Percentiles rank a stretch among this genome's conserved stretches.
Conservation (phyloP, 2,888 invertebrate species). For the Lottia gigantea region DNA sequence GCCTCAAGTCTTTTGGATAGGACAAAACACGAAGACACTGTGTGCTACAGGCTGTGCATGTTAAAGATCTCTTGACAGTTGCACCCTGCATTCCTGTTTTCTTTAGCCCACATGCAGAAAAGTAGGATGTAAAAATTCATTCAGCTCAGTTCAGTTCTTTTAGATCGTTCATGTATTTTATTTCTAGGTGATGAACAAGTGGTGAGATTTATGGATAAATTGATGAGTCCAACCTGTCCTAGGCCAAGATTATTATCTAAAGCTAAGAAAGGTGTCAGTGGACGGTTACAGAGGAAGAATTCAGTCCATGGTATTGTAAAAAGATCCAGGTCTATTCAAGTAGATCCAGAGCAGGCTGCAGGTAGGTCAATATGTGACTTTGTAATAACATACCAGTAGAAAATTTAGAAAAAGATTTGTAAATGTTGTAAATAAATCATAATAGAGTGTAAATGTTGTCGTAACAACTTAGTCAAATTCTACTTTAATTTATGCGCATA, state of each 20-base stretch:
- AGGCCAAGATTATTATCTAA: slow-evolving; percentile 47
- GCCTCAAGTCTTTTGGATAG: too few relatives aligned
- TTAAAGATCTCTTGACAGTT: too few relatives aligned
- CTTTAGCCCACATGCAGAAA: too few relatives aligned
- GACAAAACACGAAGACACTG: too few relatives aligned
- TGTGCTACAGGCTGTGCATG: too few relatives aligned
- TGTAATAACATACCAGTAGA: too few relatives aligned
- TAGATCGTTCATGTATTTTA: too few relatives aligned
- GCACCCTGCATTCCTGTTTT: too few relatives aligned
- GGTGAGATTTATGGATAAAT: slow-evolving; percentile 44
- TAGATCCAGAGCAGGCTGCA: slow-evolving; percentile 71
- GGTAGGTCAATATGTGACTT: slow-evolving; percentile 61
- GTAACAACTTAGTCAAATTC: background rate
- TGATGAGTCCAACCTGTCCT: slow-evolving; percentile 38
- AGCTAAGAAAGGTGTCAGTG: slow-evolving; percentile 32
- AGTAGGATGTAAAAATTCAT: too few relatives aligned
- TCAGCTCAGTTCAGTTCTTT: too few relatives aligned
- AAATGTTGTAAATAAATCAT: background rate
- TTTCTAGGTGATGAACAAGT: slow-evolving; percentile 32
- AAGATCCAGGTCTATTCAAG: slow-evolving; percentile 91
- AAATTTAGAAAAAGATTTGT: too few relatives aligned
- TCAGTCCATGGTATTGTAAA: slow-evolving; percentile 89
- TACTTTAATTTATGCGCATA: too few relatives aligned
- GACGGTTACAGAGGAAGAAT: slow-evolving; percentile 28
- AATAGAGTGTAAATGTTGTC: background rate